Percentiles rank a stretch among this genome's conserved stretches.
Conservation (phyloP, 2,797 vertebrate species). For the Distichodus sexfasciatus region DNA sequence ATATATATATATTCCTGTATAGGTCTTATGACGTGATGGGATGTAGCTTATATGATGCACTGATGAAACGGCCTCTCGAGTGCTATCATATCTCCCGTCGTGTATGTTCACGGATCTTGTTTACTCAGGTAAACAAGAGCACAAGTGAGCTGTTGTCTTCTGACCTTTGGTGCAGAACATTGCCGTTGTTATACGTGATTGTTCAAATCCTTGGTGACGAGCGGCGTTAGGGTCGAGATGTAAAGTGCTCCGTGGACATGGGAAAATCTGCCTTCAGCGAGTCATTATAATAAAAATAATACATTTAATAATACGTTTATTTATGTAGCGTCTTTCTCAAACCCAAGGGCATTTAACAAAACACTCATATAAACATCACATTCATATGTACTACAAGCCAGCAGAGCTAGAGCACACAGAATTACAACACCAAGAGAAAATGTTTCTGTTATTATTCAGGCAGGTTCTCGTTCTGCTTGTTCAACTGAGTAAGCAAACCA, state of each 20-base stretch:
- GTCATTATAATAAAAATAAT: too few species aligned
- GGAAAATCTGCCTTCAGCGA: too few species aligned
- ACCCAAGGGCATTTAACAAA: too few species aligned
- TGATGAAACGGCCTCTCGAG: neutral
- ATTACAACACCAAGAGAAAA: too few species aligned
- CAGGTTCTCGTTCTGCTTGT: too few species aligned
- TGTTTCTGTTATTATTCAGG: too few species aligned
- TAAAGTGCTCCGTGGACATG: neutral
- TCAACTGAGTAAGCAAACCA: too few species aligned
- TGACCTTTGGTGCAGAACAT: constrained; percentile 11
- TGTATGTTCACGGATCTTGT: neutral
- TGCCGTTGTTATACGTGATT: neutral
- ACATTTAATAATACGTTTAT: too few species aligned
- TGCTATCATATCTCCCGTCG: neutral
- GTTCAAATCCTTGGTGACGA: neutral
- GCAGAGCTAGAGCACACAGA: too few species aligned
- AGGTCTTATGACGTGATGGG: neutral
- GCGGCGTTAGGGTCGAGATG: constrained; percentile 26
- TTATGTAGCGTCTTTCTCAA: neutral
- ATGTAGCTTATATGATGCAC: neutral
- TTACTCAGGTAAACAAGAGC: too few species aligned
- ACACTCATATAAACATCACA: too few species aligned
- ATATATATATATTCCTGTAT: neutral
- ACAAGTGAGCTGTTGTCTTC: constrained; percentile 13
- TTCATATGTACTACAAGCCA: too few species aligned